Percentiles rank a stretch among this genome's conserved stretches.
phyloP scores from a whole-genome alignment of 2,888 invertebrate genomes.

The Hydroisotoma schaefferi region DNA sequence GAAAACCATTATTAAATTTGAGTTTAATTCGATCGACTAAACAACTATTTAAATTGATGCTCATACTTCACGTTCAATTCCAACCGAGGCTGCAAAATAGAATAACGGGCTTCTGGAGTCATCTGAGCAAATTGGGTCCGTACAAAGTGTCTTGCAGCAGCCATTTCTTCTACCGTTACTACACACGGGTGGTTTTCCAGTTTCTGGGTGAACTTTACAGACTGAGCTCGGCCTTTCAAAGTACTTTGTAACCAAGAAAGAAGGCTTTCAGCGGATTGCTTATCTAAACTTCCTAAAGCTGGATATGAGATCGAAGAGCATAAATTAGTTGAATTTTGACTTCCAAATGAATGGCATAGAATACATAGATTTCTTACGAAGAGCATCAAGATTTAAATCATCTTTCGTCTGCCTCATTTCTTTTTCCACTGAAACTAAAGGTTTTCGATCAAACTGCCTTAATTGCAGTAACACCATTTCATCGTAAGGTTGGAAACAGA shows the following conservation, averaged over 20 bases:
- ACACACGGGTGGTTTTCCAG: conserved; percentile 90
- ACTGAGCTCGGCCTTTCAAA: conserved; percentile 64
- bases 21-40: background rate
- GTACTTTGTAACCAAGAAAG: conserved; percentile 68
- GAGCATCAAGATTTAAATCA: conserved; percentile 59
- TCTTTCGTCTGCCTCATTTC: conserved; percentile 76
- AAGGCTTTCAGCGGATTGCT: conserved; percentile 72
- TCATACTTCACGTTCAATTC: conserved; percentile 87
- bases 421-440: conserved; percentile 85
- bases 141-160: conserved; percentile 90
- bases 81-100: conserved; percentile 81
- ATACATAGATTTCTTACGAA: conserved; percentile 55
- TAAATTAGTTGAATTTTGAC: background rate
- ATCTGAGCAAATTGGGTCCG: conserved; percentile 78
- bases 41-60: background rate
- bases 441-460: conserved; percentile 71
- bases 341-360: background rate
- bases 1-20: background rate
- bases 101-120: conserved; percentile 79
- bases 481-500: conserved; percentile 96
- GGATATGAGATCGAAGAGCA: background rate
- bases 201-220: conserved; percentile 77
- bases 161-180: conserved; percentile 94
- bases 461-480: conserved; percentile 89
- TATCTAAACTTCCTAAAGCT: conserved; percentile 68